phyloP scores from a whole-genome alignment of 2,797 vertebrate species.

The Sylvilagus floridanus region DNA sequence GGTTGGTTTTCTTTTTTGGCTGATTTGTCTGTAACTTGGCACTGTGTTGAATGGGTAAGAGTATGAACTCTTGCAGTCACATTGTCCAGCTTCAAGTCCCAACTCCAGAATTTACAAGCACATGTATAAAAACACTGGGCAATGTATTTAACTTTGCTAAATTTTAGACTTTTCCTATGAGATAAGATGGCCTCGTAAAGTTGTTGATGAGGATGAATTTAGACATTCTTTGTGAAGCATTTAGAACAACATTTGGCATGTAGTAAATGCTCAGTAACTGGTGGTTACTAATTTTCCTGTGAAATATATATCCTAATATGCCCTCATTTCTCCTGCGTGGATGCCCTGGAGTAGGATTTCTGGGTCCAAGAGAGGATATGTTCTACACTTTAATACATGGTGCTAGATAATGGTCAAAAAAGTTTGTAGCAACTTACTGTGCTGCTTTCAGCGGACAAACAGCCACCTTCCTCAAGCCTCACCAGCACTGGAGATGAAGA shows the following conservation, averaged over 20 bases:
- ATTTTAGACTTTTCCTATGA: not conserved
- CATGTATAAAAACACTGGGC: not conserved
- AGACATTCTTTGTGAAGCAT: not conserved
- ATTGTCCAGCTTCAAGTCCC: not conserved
- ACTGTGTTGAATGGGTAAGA: not conserved
- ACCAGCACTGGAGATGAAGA: not conserved
- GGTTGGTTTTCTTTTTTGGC: not conserved
- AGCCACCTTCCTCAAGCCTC: not conserved
- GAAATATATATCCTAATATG: not conserved
- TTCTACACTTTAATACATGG: not conserved
- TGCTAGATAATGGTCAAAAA: not conserved
- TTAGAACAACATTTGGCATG: not conserved
- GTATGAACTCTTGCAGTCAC: not conserved
- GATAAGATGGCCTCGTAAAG: not conserved
- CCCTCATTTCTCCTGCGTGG: conserved; percentile 9
- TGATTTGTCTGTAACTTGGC: not conserved
- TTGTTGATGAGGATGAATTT: not conserved
- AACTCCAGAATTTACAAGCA: not conserved
- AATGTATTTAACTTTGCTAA: not conserved
- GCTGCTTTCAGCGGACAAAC: not conserved
- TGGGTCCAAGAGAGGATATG: not conserved
- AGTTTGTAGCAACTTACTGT: not conserved
- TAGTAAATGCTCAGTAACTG: not conserved
- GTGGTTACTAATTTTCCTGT: not conserved
- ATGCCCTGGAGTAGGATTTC: not conserved